phyloP scores from a whole-genome alignment of 2,888 invertebrate species.

The Diaphora mendica region DNA sequence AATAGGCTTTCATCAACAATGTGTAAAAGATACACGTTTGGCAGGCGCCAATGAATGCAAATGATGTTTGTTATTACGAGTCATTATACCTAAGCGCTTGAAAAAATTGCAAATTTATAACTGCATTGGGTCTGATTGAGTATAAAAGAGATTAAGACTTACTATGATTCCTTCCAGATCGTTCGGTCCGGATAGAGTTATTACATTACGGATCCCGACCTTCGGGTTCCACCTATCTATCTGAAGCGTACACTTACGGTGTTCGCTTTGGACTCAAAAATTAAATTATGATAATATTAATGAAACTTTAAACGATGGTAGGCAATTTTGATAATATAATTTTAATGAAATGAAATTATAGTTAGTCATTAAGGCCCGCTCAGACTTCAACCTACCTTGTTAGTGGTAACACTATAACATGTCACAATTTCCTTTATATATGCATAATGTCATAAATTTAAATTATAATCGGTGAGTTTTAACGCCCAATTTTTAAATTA shows the following conservation, averaged over 20 bases:
- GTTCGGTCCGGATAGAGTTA: not conserved
- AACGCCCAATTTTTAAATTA: constrained; percentile 83
- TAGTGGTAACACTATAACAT: constrained; percentile 70
- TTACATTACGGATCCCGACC: not conserved
- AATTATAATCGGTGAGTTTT: constrained; percentile 82
- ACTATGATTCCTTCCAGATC: not conserved
- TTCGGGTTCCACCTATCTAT: constrained; percentile 21
- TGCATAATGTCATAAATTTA: constrained; percentile 79
- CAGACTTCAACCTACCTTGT: constrained; percentile 64
- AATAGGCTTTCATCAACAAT: not conserved
- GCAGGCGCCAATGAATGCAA: not conserved
- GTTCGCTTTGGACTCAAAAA: constrained; percentile 23
- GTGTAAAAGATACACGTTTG: not conserved
- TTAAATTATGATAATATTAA: constrained; percentile 53
- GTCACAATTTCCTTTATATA: constrained; percentile 74
- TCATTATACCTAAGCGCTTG: not conserved
- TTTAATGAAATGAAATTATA: constrained; percentile 61
- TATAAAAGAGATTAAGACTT: not conserved
- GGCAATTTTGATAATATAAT: constrained; percentile 51
- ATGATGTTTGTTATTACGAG: not conserved
- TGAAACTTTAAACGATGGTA: constrained; percentile 52
- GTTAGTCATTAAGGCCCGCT: constrained; percentile 57
- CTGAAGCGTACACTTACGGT: constrained; percentile 31
- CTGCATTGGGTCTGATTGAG: not conserved
- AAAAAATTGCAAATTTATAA: not conserved